Evolutionary conservation across 2,797 vertebrate genomes (phyloP), one percentile per base, ranked within the genome.

Genomic region (Sebastes melanostomus): DNA sequence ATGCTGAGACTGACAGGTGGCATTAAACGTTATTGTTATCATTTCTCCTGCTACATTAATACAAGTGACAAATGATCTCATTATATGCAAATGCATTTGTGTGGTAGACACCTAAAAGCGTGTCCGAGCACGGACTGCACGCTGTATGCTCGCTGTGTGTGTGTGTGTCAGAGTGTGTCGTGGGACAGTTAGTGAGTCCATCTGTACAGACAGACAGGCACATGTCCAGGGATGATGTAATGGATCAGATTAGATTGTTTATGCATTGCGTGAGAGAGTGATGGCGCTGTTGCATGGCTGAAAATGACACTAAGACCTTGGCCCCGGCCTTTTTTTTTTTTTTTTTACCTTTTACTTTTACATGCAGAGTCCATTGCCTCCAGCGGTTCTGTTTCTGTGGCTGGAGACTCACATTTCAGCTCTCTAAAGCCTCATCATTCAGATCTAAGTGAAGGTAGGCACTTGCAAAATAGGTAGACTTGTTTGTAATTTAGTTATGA

Each of bases 1-100:
- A 93, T 89, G 87, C 90, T 81, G 1, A 86, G 92, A 93, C 84
- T 92, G 93, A 92, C 92, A 90, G 92, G 84, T 88, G 86, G 83
- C 87, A 93, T 94, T 93, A 93, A 78, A 80, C 61, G 63, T 91
- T 83, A 91, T 89, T 90, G 86, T 88, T 85, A 86, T 85, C 72
- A 82, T 86, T 90, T 88, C 66, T 83, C 61, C 2, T 80, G 80
- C 67, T 71, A 25, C 70, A 88, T 92, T 91, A 93, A 88, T 79
- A 59, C 76, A 20, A 68, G 32, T 54, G 83, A 91, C 83, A 91
- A 92, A 94, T 92, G 55, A 92, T 90, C 91, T 92, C 87, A 92
- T 93, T 90, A 90, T 75, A 90, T 92, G 90, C 86, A 88, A 91
- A 91, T 91, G 67, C 84, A 75, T 80, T 79, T 38, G 75, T 71